Conservation (phyloP, 1,140 invertebrate species). For the Pseudomyrmex flavicornis region DNA sequence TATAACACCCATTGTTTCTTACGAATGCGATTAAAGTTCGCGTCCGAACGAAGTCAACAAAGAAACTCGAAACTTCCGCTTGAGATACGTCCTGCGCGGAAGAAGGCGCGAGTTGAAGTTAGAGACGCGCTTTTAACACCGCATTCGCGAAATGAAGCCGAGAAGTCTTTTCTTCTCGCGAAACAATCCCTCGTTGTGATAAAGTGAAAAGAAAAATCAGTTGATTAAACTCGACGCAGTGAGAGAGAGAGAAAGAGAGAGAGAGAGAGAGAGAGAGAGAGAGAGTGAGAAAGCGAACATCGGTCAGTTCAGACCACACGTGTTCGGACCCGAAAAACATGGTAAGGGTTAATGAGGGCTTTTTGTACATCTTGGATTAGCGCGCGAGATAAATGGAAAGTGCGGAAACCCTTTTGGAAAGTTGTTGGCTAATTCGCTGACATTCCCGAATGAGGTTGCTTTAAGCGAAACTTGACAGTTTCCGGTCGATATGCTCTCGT, state of each 20-base stretch:
- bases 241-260: too few species aligned
- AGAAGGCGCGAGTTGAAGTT: slow-evolving; percentile 48
- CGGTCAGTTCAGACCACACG: background rate
- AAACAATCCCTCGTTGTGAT: background rate
- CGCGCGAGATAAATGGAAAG: slow-evolving; percentile 13
- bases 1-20: slow-evolving; percentile 33
- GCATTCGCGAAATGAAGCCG: slow-evolving; percentile 33
- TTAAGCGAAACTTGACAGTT: slow-evolving; percentile 11
- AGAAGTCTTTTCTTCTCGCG: background rate
- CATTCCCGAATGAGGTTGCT: background rate
- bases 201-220: slow-evolving; percentile 23
- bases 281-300: background rate
- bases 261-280: too few species aligned
- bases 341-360: background rate
- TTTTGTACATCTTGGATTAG: slow-evolving; percentile 26
- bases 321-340: slow-evolving; percentile 13
- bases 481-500: background rate
- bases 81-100: background rate
- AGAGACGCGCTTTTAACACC: slow-evolving; percentile 32
- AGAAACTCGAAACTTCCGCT: slow-evolving; percentile 39
- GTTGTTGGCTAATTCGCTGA: slow-evolving; percentile 15
- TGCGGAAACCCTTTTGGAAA: background rate
- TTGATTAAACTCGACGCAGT: slow-evolving; percentile 44
- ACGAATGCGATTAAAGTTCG: slow-evolving; percentile 42
- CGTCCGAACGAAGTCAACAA: slow-evolving; percentile 43